Percentiles rank a stretch among this genome's conserved stretches.
phyloP scores from a whole-genome alignment of 2,888 invertebrate species.

The Agrilus biguttatus region DNA sequence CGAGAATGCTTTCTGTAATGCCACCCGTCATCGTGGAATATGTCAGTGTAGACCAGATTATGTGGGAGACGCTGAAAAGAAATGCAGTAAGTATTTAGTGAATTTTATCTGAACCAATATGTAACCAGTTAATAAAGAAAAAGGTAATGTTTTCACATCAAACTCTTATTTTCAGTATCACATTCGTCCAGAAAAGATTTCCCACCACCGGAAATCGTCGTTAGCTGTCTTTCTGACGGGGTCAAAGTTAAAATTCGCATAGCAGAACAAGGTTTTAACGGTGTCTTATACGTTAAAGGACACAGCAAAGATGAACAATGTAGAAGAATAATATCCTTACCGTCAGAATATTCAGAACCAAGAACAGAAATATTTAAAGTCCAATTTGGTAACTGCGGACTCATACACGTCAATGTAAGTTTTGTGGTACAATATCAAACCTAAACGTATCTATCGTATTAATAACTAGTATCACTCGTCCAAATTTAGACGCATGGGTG shows the following conservation, averaged over 20 bases:
- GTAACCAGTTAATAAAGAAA: no score
- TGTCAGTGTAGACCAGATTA: slow-evolving; percentile 68
- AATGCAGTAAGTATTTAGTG: slow-evolving; percentile 45
- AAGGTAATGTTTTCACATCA: no score
- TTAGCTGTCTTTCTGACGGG: slow-evolving; percentile 82
- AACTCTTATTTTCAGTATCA: slow-evolving; percentile 4
- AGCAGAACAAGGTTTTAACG: slow-evolving; percentile 65
- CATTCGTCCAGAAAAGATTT: slow-evolving; percentile 50
- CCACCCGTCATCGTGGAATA: slow-evolving; percentile 57
- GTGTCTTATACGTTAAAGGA: slow-evolving; percentile 85
- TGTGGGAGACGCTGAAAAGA: slow-evolving; percentile 58
- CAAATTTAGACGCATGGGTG: no score
- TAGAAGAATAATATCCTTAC: slow-evolving; percentile 62
- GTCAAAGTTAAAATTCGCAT: slow-evolving; percentile 74
- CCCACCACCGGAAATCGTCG: slow-evolving; percentile 72
- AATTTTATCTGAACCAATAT: background rate
- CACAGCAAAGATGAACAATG: slow-evolving; percentile 89
- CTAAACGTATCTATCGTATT: no score
- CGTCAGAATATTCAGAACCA: slow-evolving; percentile 44
- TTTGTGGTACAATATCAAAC: slow-evolving; percentile 10
- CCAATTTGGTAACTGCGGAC: slow-evolving; percentile 79
- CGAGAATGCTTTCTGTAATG: slow-evolving; percentile 61
- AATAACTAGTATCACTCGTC: no score
- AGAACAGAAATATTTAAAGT: slow-evolving; percentile 56
- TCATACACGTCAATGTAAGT: slow-evolving; percentile 77